A percentile compares a stretch with the other conserved stretches of the same genome.
Conservation (phyloP, 2,113 vertebrate species). For the Tupaia tana region DNA sequence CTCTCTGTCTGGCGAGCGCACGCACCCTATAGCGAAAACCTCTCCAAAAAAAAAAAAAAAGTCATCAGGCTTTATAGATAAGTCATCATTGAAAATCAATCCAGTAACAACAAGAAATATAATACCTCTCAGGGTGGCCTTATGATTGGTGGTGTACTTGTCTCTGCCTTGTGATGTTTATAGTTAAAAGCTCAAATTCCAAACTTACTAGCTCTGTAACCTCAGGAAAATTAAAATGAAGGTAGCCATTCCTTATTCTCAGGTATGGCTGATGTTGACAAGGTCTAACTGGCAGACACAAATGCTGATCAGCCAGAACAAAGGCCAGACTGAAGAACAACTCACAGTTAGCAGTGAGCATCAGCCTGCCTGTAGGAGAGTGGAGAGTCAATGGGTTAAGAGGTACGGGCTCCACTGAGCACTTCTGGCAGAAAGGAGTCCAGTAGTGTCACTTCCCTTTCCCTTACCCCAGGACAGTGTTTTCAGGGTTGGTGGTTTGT, state of each 20-base stretch:
- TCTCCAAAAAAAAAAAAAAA: no score
- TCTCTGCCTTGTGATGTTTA: background rate
- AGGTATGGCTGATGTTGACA: background rate
- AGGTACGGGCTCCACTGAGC: background rate
- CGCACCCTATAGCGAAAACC: no score
- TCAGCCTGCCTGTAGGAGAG: background rate
- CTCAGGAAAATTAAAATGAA: slow-evolving; percentile 12
- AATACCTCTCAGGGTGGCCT: background rate
- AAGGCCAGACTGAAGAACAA: background rate
- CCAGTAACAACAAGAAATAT: background rate
- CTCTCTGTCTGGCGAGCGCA: no score
- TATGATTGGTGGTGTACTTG: background rate
- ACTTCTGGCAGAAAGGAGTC: background rate
- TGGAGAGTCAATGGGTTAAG: fast-evolving
- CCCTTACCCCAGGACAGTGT: background rate
- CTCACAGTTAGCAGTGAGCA: background rate
- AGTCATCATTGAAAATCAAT: background rate
- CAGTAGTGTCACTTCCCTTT: no score
- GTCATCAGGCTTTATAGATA: background rate
- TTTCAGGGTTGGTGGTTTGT: background rate
- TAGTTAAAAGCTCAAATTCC: background rate
- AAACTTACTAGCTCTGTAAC: background rate
- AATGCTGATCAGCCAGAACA: background rate
- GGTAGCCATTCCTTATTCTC: background rate
- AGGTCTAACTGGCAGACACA: background rate